Evolutionary conservation across 2,113 vertebrate species (phyloP).

Genomic region (Scatophagus argus): DNA sequence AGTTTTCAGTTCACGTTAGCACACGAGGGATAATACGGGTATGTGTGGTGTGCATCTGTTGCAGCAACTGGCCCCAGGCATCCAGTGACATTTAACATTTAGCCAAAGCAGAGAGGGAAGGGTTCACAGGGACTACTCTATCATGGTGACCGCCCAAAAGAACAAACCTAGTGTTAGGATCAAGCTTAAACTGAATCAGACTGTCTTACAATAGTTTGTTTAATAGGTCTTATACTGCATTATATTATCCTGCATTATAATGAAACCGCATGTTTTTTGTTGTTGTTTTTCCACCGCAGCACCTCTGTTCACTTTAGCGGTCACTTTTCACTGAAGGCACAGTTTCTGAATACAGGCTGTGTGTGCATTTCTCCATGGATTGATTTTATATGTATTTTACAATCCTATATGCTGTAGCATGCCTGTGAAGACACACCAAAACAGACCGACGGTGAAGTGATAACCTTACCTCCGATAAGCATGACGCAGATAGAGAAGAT

Average conservation of each 20-base stretch:
- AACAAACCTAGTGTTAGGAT: slow-evolving; percentile 31
- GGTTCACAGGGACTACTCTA: slow-evolving; percentile 57
- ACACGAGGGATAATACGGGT: background rate
- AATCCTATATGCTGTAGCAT: too few relatives aligned
- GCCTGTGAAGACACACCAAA: too few relatives aligned
- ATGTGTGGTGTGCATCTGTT: slow-evolving; percentile 15
- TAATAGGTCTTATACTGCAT: background rate
- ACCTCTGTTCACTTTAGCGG: too few relatives aligned
- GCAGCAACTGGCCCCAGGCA: slow-evolving; percentile 65
- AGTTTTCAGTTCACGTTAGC: slow-evolving; percentile 30
- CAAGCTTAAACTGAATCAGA: slow-evolving; percentile 42
- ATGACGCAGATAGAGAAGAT: slow-evolving; percentile 99
- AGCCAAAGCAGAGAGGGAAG: slow-evolving; percentile 53
- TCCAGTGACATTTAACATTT: slow-evolving; percentile 77
- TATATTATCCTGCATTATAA: background rate
- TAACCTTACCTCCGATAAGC: slow-evolving; percentile 98
- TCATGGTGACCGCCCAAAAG: slow-evolving; percentile 54
- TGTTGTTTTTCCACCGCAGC: too few relatives aligned
- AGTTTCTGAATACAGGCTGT: too few relatives aligned
- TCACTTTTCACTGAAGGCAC: too few relatives aligned
- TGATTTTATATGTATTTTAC: too few relatives aligned
- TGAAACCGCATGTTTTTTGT: background rate
- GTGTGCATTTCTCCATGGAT: too few relatives aligned
- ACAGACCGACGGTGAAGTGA: too few relatives aligned
- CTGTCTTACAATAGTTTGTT: background rate